phyloP scores from a whole-genome alignment of 2,113 vertebrate genomes.

The Otus sunia region DNA sequence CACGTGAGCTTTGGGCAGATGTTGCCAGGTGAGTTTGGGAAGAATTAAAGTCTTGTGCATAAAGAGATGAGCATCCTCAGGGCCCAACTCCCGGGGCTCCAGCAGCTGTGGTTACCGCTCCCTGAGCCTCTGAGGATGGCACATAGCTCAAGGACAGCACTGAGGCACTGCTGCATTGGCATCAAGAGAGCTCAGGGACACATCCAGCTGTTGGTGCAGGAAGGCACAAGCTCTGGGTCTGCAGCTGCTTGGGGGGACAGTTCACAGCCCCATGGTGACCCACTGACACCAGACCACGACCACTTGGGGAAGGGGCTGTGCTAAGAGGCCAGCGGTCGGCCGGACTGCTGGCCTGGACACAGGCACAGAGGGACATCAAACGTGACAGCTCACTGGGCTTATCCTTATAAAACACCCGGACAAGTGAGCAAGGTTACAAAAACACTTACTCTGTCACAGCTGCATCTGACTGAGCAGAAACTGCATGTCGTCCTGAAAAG shows the following conservation, averaged over 20 bases:
- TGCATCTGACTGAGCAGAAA: neutral
- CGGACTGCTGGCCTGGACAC: fast-evolving
- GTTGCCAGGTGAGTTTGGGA: neutral
- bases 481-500: neutral
- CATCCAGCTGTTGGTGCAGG: neutral
- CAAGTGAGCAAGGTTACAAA: neutral
- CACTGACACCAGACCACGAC: neutral
- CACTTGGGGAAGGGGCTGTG: neutral
- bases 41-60: neutral
- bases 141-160: fast-evolving
- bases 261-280: neutral
- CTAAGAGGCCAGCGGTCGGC: neutral
- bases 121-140: neutral
- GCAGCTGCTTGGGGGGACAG: neutral
- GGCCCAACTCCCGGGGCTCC: fast-evolving
- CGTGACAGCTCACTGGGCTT: neutral
- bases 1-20: neutral
- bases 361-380: neutral
- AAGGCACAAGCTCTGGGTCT: neutral
- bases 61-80: neutral
- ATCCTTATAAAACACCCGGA: neutral
- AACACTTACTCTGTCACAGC: neutral
- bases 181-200: neutral
- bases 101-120: neutral
- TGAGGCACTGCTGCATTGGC: fast-evolving